phyloP scores from a whole-genome alignment of 2,797 vertebrate genomes.

The Gobio occitaniae region DNA sequence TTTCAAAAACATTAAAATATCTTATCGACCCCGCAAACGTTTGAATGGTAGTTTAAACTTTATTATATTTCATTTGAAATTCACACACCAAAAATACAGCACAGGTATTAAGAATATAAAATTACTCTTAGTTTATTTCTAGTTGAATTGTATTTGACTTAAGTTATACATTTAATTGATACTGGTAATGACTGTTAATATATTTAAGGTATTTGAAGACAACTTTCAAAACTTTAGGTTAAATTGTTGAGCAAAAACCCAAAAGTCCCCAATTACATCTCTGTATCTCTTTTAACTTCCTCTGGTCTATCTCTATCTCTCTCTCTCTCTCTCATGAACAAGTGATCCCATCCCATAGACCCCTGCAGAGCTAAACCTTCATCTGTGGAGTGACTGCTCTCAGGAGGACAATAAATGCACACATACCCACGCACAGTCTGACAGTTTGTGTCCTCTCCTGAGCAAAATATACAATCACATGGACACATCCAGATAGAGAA shows the following conservation, averaged over 20 bases:
- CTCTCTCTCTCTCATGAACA: not conserved
- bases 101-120: not conserved
- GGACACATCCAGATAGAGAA: not conserved
- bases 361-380: conserved; percentile 33
- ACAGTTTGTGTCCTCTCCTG: conserved; percentile 40
- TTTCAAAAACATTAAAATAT: no score
- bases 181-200: not conserved
- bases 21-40: no score
- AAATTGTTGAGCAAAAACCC: not conserved
- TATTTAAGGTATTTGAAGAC: not conserved
- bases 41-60: not conserved
- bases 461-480: conserved; percentile 35
- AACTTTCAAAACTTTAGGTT: not conserved
- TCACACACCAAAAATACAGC: not conserved
- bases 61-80: not conserved
- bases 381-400: conserved; percentile 33
- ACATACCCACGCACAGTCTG: conserved; percentile 20
- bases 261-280: not conserved
- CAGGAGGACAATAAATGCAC: conserved; percentile 34
- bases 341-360: conserved; percentile 34
- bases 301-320: not conserved
- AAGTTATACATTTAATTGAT: not conserved
- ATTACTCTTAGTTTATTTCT: not conserved
- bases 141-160: not conserved
- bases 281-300: not conserved